Conservation (phyloP, 2,888 invertebrate genomes). For the Orchesella flavescens region DNA sequence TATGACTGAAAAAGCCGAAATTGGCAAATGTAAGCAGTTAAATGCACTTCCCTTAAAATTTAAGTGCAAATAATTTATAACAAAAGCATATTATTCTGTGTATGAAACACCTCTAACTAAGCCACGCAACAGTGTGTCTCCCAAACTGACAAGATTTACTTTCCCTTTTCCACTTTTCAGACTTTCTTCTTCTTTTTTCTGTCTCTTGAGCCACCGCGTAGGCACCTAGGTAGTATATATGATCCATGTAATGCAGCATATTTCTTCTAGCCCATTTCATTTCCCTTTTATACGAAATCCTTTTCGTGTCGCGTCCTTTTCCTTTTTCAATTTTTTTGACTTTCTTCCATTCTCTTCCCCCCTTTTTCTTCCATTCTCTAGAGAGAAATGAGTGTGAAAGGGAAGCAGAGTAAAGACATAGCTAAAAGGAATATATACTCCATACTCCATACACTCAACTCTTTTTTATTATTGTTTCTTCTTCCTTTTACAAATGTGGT, state of each 20-base stretch:
- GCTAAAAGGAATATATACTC: neutral
- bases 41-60: no score
- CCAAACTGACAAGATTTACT: no score
- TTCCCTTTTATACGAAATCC: slow-evolving; percentile 32
- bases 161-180: neutral
- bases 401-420: neutral
- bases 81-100: no score
- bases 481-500: no score
- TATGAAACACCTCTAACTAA: no score
- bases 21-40: neutral
- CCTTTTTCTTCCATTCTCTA: slow-evolving; percentile 20
- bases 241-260: slow-evolving; percentile 15
- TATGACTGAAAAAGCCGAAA: neutral
- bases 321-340: neutral
- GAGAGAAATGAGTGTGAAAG: slow-evolving; percentile 27
- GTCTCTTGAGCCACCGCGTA: neutral
- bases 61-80: no score
- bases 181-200: neutral
- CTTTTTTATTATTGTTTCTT: neutral
- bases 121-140: no score
- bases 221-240: neutral
- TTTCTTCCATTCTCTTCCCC: slow-evolving; percentile 13
- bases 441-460: neutral
- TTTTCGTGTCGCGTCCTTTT: neutral
- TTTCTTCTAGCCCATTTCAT: slow-evolving; percentile 41